Evolutionary conservation across 2,888 invertebrate species (phyloP).

Genomic region (Therioaphis trifolii): DNA sequence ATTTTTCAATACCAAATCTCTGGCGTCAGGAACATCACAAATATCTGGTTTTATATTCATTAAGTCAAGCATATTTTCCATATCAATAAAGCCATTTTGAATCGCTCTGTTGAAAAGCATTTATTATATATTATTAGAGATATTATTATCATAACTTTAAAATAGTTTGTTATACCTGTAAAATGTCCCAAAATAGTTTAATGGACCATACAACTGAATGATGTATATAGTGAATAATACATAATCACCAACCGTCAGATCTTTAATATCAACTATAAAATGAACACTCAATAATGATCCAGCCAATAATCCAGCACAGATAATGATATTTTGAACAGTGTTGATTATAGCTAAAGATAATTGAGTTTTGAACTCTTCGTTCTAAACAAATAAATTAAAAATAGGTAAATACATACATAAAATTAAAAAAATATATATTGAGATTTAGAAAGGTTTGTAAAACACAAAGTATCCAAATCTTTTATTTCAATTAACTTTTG

Average conservation of each 20-base stretch:
- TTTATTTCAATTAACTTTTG: too few relatives aligned
- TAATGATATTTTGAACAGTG: slow-evolving; percentile 89
- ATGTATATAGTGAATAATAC: slow-evolving; percentile 95
- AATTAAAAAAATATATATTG: too few relatives aligned
- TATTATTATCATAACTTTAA: not conserved
- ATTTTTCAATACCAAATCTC: slow-evolving; percentile 77
- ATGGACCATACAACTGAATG: slow-evolving; percentile 91
- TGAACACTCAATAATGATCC: slow-evolving; percentile 91
- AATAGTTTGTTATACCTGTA: slow-evolving; percentile 77
- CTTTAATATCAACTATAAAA: slow-evolving; percentile 79
- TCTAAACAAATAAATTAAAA: slow-evolving; percentile 73
- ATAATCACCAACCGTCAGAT: slow-evolving; percentile 92
- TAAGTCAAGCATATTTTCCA: slow-evolving; percentile 99
- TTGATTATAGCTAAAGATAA: slow-evolving; percentile 91
- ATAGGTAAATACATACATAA: too few relatives aligned
- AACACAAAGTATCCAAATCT: too few relatives aligned
- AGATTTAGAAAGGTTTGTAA: not conserved
- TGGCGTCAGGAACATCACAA: too few relatives aligned
- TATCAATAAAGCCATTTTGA: slow-evolving; percentile 97
- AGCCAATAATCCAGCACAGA: slow-evolving; percentile 84
- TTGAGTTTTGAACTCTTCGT: slow-evolving; percentile 88
- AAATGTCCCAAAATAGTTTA: slow-evolving; percentile 98
- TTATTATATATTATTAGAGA: not conserved
- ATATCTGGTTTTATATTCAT: slow-evolving; percentile 89
- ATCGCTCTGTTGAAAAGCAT: slow-evolving; percentile 78